Evolutionary conservation across 1,140 invertebrate genomes (phyloP).

Genomic region (Panonychus citri): DNA sequence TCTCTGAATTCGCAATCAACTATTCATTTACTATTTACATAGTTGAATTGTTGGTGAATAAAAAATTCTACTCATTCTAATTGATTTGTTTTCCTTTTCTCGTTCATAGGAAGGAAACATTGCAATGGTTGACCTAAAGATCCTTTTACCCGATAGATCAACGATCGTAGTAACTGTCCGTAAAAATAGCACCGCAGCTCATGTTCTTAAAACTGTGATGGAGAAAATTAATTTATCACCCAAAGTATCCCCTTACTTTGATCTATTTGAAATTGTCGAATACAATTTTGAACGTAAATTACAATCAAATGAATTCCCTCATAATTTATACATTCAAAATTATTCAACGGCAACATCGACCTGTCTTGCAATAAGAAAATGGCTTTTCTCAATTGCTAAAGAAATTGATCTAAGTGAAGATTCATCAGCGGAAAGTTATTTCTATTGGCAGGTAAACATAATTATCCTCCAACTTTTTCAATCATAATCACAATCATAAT

Average conservation of each 20-base stretch:
- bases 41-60: not conserved
- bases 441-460: conserved; percentile 44
- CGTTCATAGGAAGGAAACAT: conserved; percentile 40
- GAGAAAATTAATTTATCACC: conserved; percentile 57
- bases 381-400: conserved; percentile 59
- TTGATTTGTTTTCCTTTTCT: not conserved
- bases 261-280: conserved; percentile 92
- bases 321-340: conserved; percentile 95
- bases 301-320: conserved; percentile 68
- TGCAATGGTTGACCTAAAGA: conserved; percentile 70
- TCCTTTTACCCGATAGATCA: conserved; percentile 52
- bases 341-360: conserved; percentile 94
- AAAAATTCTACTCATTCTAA: not conserved
- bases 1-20: not conserved
- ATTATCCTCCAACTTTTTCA: too few species aligned
- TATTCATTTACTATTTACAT: not conserved
- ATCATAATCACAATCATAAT: not conserved
- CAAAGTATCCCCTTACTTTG: conserved; percentile 69
- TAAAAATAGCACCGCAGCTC: conserved; percentile 65
- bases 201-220: conserved; percentile 71
- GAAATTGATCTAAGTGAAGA: conserved; percentile 41
- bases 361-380: conserved; percentile 75
- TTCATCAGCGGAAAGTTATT: conserved; percentile 38
- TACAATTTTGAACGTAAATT: conserved; percentile 89
- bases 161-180: conserved; percentile 76